These are phyloP conservation scores for Bufotes viridis DNA, from an alignment of 2,797 vertebrate genomes.

Conservation along the genomic window DNA sequence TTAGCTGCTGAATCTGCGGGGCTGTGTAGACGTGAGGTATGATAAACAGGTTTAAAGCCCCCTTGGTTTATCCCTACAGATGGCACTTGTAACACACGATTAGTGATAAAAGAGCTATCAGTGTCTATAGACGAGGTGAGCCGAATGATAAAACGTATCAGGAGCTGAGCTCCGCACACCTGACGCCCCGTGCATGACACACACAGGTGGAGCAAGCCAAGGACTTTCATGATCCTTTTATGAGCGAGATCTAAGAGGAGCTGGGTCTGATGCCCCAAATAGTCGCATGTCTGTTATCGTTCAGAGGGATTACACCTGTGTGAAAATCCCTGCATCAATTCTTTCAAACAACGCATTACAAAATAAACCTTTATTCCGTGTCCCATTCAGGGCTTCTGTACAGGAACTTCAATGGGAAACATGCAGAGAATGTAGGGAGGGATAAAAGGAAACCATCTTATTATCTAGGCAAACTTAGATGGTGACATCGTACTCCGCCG, in stretches of 20 bases:
- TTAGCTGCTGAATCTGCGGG: slow-evolving; percentile 54
- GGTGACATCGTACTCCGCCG: slow-evolving; percentile 8
- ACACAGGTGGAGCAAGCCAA: slow-evolving; percentile 52
- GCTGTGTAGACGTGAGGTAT: slow-evolving; percentile 22
- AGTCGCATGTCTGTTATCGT: slow-evolving; percentile 52
- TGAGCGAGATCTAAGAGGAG: slow-evolving; percentile 40
- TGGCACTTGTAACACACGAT: slow-evolving; percentile 42
- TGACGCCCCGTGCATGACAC: slow-evolving; percentile 48
- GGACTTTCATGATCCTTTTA: slow-evolving; percentile 46
- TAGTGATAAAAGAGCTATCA: slow-evolving; percentile 46
- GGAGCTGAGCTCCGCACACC: slow-evolving; percentile 26
- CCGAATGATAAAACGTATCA: slow-evolving; percentile 35
- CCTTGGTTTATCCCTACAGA: slow-evolving; percentile 38
- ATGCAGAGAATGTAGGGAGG: slow-evolving; percentile 29
- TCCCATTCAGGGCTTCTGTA: slow-evolving; percentile 48
- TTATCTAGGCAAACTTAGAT: slow-evolving; percentile 23
- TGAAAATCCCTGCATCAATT: slow-evolving; percentile 49
- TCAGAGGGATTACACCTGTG: slow-evolving; percentile 47
- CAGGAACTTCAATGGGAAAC: slow-evolving; percentile 47
- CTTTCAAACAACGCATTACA: slow-evolving; percentile 40
- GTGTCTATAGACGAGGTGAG: slow-evolving; percentile 42
- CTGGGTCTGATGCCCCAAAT: slow-evolving; percentile 47
- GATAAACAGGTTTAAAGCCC: slow-evolving; percentile 46
- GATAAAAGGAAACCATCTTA: slow-evolving; percentile 22
- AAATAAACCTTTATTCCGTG: slow-evolving; percentile 45